Conservation (phyloP, 2,113 vertebrate genomes). For the Lamprologus tigripictilis region DNA sequence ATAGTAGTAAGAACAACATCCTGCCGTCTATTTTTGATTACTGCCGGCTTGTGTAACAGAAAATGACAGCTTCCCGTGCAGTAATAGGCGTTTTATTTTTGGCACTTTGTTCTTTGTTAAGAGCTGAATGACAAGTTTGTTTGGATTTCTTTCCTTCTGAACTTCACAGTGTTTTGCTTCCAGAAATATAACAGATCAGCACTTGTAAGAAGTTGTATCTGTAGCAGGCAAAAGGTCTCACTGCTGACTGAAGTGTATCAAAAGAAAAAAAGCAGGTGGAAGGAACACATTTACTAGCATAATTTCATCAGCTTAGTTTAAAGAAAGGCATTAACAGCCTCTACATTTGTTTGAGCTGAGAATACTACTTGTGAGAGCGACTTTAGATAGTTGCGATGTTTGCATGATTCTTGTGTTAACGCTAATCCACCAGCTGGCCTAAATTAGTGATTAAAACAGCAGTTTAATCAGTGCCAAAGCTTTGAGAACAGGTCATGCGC, state of each 20-base stretch:
- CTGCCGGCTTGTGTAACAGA: conserved; percentile 18
- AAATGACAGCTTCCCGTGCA: conserved; percentile 48
- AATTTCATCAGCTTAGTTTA: neutral
- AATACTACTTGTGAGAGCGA: neutral
- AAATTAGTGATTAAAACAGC: neutral
- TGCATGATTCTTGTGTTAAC: neutral
- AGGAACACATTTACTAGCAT: neutral
- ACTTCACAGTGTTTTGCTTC: neutral
- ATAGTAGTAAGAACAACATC: conserved; percentile 37
- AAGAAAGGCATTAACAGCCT: neutral
- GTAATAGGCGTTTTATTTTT: conserved; percentile 6
- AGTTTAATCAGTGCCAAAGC: neutral
- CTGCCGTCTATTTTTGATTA: conserved; percentile 47
- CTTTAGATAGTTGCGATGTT: neutral
- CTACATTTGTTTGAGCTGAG: neutral
- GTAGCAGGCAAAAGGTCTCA: neutral
- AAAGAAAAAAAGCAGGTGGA: neutral
- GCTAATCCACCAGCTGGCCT: neutral
- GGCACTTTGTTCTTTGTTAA: neutral
- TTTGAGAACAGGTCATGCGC: neutral
- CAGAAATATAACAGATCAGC: neutral
- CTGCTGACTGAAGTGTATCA: neutral
- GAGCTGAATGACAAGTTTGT: neutral
- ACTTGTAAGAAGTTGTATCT: neutral
- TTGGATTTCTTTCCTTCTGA: neutral